A percentile compares a stretch with the other conserved stretches of the same genome.
Evolutionary conservation across 2,113 vertebrate species (phyloP).

Genomic region (Vicugna pacos): DNA sequence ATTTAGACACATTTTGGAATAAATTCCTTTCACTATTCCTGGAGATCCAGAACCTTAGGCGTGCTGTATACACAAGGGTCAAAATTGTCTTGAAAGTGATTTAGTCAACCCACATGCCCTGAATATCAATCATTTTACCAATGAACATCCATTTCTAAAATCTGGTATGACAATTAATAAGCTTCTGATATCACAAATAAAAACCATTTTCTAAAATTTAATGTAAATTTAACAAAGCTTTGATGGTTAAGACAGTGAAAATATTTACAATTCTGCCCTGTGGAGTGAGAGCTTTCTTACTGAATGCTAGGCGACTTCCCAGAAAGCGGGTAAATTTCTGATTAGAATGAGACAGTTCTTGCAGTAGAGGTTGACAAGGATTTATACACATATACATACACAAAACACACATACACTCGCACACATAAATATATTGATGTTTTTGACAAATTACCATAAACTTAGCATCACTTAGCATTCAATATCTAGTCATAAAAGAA

Average conservation of each 20-base stretch:
- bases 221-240: not conserved
- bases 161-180: not conserved
- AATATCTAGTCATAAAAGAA: not conserved
- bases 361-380: not conserved
- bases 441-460: not conserved
- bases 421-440: not conserved
- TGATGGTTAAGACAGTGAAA: not conserved
- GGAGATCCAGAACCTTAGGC: not conserved
- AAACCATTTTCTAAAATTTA: not conserved
- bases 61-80: not conserved
- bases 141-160: not conserved
- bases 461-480: not conserved
- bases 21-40: not conserved
- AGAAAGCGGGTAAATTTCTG: not conserved
- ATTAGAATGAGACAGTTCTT: not conserved
- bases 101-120: not conserved
- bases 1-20: not conserved
- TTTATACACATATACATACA: not conserved
- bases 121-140: not conserved
- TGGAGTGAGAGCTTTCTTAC: not conserved
- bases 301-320: not conserved
- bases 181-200: not conserved
- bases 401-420: not conserved
- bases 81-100: not conserved
- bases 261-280: not conserved